Evolutionary conservation across 2,888 invertebrate species (phyloP).

Genomic region (Atrina japonica): DNA sequence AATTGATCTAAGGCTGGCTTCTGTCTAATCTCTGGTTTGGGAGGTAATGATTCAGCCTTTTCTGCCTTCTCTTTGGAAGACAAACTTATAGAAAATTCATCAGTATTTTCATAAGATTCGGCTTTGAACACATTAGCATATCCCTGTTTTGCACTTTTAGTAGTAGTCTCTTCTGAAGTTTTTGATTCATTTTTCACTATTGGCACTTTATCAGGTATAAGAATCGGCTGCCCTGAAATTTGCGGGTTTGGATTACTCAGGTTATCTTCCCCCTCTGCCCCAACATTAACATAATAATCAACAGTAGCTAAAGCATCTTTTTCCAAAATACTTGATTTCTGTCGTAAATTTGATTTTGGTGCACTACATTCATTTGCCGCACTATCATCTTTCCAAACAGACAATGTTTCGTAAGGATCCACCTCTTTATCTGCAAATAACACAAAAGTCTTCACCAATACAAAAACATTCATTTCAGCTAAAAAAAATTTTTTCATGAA

Average conservation of each 20-base stretch:
- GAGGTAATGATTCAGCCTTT: no score
- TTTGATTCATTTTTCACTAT: background rate
- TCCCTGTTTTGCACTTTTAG: background rate
- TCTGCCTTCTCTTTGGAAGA: background rate
- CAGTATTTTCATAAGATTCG: conserved; percentile 7
- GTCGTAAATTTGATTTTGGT: background rate
- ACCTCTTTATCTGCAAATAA: conserved; percentile 11
- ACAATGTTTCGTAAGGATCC: conserved; percentile 28
- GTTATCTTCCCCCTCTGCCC: background rate
- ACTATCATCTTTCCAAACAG: background rate
- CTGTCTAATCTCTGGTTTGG: no score
- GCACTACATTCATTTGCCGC: background rate
- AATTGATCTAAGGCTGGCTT: no score
- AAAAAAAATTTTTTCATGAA: no score
- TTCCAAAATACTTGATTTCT: conserved; percentile 14
- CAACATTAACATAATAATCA: conserved; percentile 2
- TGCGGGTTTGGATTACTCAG: background rate
- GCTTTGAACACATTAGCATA: conserved; percentile 4
- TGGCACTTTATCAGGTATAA: background rate
- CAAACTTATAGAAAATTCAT: background rate
- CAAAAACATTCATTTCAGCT: no score
- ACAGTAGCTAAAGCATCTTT: conserved; percentile 29
- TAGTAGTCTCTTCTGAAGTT: background rate
- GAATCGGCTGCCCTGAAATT: background rate
- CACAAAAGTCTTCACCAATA: background rate